Percentiles rank a stretch among this genome's conserved stretches.
Evolutionary conservation across 2,888 invertebrate species (phyloP).

Genomic region (Thyatira batis): DNA sequence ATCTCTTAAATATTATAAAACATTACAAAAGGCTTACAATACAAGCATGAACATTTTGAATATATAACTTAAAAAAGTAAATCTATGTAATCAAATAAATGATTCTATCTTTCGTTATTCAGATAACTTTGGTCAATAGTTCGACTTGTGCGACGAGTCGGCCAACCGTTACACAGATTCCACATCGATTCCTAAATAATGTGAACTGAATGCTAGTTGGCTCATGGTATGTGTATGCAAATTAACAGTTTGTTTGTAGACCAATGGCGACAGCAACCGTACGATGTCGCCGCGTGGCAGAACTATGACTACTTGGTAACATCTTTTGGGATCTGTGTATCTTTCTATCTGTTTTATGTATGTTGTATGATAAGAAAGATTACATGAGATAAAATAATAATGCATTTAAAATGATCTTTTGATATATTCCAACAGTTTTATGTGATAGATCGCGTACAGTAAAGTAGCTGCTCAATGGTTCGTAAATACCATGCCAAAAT

Average conservation of each 20-base stretch:
- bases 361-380: too few relatives aligned
- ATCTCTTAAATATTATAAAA: too few relatives aligned
- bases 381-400: too few relatives aligned
- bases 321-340: too few relatives aligned
- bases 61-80: not conserved
- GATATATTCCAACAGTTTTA: conserved; percentile 10
- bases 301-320: too few relatives aligned
- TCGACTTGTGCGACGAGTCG: conserved; percentile 36
- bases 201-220: conserved; percentile 55
- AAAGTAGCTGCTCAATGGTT: conserved; percentile 23
- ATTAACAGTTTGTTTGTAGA: conserved; percentile 62
- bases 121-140: not conserved
- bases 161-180: conserved; percentile 66
- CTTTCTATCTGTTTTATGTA: too few relatives aligned
- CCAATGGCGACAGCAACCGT: conserved; percentile 31
- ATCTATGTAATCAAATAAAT: not conserved
- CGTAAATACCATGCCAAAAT: conserved; percentile 22
- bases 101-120: not conserved
- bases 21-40: too few relatives aligned
- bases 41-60: not conserved
- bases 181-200: conserved; percentile 63
- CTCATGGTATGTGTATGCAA: conserved; percentile 50
- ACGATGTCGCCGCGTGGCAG: conserved; percentile 8
- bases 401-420: conserved; percentile 3
- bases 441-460: conserved; percentile 12